Conservation (phyloP, 2,113 vertebrate genomes). For the Python bivittatus region DNA sequence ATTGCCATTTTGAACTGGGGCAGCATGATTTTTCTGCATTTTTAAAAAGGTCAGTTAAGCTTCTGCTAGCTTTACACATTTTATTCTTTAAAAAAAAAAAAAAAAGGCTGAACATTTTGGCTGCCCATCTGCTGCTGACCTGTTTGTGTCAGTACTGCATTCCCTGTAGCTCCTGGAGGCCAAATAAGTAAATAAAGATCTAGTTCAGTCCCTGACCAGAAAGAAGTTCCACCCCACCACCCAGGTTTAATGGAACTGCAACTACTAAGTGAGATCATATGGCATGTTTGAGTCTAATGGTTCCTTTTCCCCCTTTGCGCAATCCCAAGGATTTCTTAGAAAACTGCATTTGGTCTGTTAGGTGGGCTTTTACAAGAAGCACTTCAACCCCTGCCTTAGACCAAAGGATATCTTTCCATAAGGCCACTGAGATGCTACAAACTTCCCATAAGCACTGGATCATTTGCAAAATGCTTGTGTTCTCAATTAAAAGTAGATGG, state of each 20-base stretch:
- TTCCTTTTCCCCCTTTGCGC: background rate
- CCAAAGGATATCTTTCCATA: fast-evolving
- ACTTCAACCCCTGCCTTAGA: background rate
- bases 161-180: background rate
- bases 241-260: slow-evolving; percentile 6
- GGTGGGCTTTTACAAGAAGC: background rate
- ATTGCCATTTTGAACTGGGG: background rate
- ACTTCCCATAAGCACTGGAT: fast-evolving
- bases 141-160: background rate
- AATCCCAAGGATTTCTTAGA: background rate
- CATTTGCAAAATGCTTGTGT: background rate
- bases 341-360: slow-evolving; percentile 13
- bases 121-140: background rate
- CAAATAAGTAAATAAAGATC: background rate
- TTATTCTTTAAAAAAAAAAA: background rate
- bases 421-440: background rate
- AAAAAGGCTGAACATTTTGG: background rate
- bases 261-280: slow-evolving; percentile 43
- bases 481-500: background rate
- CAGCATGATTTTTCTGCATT: background rate
- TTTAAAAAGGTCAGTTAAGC: background rate
- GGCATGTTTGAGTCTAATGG: slow-evolving; percentile 26
- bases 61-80: background rate
- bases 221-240: background rate
- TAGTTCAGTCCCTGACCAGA: background rate